phyloP scores from a whole-genome alignment of 2,797 vertebrate species.

The Sphenodon punctatus region DNA sequence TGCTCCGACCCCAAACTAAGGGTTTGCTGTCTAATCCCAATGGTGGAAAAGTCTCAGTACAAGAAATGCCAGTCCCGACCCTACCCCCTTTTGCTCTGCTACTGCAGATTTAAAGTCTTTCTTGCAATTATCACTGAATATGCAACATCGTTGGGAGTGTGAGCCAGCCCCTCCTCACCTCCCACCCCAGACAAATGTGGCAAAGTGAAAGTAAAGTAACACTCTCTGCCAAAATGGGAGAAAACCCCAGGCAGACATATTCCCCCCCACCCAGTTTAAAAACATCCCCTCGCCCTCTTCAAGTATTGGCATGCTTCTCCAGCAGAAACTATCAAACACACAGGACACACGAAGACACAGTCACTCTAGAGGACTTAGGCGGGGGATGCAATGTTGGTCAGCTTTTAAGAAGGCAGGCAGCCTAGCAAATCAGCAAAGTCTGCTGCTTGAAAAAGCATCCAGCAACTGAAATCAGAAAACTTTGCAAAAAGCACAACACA shows the following conservation, averaged over 20 bases:
- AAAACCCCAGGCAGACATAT: not conserved
- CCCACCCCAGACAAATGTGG: slow-evolving; percentile 32
- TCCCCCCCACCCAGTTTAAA: not conserved
- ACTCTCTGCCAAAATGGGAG: slow-evolving; percentile 13
- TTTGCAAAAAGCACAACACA: slow-evolving; percentile 71
- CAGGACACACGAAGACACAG: slow-evolving; percentile 48
- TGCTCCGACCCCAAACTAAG: not conserved
- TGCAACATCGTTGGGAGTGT: slow-evolving; percentile 50
- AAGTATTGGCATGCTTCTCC: too few species aligned
- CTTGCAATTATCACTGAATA: slow-evolving; percentile 59
- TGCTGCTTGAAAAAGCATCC: slow-evolving; percentile 67
- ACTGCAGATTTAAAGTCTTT: slow-evolving; percentile 48
- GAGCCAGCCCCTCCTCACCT: slow-evolving; percentile 1
- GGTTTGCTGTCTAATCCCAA: slow-evolving; percentile 36
- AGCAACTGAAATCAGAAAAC: slow-evolving; percentile 74
- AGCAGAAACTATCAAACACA: slow-evolving; percentile 61
- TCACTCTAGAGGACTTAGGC: slow-evolving; percentile 56
- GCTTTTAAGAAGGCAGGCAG: slow-evolving; percentile 61
- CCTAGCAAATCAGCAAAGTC: slow-evolving; percentile 61
- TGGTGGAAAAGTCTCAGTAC: slow-evolving; percentile 17
- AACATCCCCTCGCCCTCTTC: too few species aligned
- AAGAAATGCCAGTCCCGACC: slow-evolving; percentile 30
- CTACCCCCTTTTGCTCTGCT: slow-evolving; percentile 22
- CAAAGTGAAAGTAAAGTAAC: slow-evolving; percentile 61
- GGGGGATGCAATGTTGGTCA: slow-evolving; percentile 34